These are phyloP conservation scores for Drosophila setosimentum DNA, from an alignment of 2,888 invertebrate genomes.

Conservation along the genomic window DNA sequence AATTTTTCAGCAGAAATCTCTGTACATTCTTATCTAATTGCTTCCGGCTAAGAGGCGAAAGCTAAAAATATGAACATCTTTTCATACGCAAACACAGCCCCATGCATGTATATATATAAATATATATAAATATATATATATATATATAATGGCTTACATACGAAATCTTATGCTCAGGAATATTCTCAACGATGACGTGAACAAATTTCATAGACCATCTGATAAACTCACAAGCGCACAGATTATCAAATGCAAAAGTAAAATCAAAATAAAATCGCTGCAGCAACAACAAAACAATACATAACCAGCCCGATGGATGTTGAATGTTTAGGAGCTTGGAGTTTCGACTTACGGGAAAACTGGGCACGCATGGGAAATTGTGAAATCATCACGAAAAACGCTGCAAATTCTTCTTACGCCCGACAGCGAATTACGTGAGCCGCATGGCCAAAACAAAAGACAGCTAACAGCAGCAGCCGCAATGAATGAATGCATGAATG, in stretches of 20 bases:
- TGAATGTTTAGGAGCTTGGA: background rate
- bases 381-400: constrained; percentile 74
- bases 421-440: constrained; percentile 68
- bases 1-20: constrained; percentile 26
- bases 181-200: constrained; percentile 58
- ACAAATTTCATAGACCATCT: constrained; percentile 34
- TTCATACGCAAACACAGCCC: background rate
- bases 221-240: constrained; percentile 55
- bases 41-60: constrained; percentile 59
- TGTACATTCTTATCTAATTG: constrained; percentile 58
- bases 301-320: background rate
- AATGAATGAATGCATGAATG: constrained; percentile 35
- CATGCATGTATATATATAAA: background rate
- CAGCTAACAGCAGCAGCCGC: constrained; percentile 29
- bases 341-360: constrained; percentile 18
- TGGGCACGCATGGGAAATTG: constrained; percentile 63
- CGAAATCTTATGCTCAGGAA: constrained; percentile 31
- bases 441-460: constrained; percentile 60
- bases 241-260: constrained; percentile 66
- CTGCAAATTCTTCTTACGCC: constrained; percentile 67
- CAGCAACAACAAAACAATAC: constrained; percentile 13
- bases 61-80: constrained; percentile 26
- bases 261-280: constrained; percentile 52
- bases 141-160: background rate
- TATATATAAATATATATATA: background rate